These are phyloP conservation scores for Drosophila tanythrix DNA, from an alignment of 2,888 invertebrate species.

Conservation along the genomic window DNA sequence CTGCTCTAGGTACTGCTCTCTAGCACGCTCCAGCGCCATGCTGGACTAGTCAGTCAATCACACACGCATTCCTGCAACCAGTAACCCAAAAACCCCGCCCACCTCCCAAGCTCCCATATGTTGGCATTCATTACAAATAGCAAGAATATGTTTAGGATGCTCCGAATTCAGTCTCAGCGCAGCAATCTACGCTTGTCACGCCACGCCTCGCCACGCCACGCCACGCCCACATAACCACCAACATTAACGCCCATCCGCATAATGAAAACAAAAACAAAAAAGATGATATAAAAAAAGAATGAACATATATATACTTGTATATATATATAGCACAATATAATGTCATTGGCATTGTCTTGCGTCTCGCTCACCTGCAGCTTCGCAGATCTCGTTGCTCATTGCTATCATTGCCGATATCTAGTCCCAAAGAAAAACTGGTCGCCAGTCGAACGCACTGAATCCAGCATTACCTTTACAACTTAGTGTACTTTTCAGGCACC, in stretches of 20 bases:
- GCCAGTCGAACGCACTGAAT: constrained; percentile 81
- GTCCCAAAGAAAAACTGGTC: constrained; percentile 61
- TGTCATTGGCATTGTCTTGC: constrained; percentile 38
- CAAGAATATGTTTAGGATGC: neutral
- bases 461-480: constrained; percentile 85
- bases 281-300: neutral
- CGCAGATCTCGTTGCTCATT: constrained; percentile 42
- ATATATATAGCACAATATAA: constrained; percentile 6
- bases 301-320: too few relatives aligned
- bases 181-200: neutral
- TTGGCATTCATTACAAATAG: neutral
- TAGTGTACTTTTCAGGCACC: constrained; percentile 87
- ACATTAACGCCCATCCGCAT: constrained; percentile 1
- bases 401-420: constrained; percentile 20
- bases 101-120: neutral
- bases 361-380: constrained; percentile 42
- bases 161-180: neutral
- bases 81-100: neutral
- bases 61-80: constrained; percentile 16
- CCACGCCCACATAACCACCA: neutral
- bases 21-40: constrained; percentile 1
- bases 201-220: neutral
- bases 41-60: constrained; percentile 10
- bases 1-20: constrained; percentile 18
- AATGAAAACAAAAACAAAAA: neutral